Evolutionary conservation across 2,888 invertebrate species (phyloP).

Genomic region (Coenonympha arcania): DNA sequence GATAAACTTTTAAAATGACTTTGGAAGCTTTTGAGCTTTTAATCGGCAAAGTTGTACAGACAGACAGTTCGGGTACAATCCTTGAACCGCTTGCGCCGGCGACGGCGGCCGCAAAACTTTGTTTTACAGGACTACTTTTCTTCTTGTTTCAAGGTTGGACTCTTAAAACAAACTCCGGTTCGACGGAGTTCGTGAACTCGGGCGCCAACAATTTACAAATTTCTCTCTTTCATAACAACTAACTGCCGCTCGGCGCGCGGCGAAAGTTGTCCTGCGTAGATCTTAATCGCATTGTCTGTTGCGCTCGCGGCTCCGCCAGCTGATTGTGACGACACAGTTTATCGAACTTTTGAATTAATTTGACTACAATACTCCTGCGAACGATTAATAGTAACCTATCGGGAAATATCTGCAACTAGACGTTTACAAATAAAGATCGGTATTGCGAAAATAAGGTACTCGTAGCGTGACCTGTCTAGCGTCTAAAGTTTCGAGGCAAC

Average conservation of each 20-base stretch:
- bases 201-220: slow-evolving; percentile 77
- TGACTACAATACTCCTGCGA: slow-evolving; percentile 33
- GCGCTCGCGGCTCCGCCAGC: slow-evolving; percentile 71
- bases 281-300: slow-evolving; percentile 76
- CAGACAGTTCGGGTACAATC: slow-evolving; percentile 76
- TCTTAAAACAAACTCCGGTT: slow-evolving; percentile 76
- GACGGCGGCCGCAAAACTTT: slow-evolving; percentile 76
- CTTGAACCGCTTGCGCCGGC: slow-evolving; percentile 76
- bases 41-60: slow-evolving; percentile 76
- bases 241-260: slow-evolving; percentile 74
- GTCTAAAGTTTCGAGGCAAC: neutral
- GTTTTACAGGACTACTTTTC: slow-evolving; percentile 77
- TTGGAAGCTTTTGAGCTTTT: slow-evolving; percentile 77
- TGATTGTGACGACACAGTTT: slow-evolving; percentile 67
- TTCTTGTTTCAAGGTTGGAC: slow-evolving; percentile 77
- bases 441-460: too few species aligned
- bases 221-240: slow-evolving; percentile 77
- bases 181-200: slow-evolving; percentile 76
- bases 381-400: neutral
- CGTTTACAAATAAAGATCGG: neutral
- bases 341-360: slow-evolving; percentile 59
- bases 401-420: neutral
- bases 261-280: slow-evolving; percentile 76
- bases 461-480: neutral
- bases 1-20: slow-evolving; percentile 77